Evolutionary conservation across 2,113 vertebrate species (phyloP).

Genomic region (Gorsachius goisagi): DNA sequence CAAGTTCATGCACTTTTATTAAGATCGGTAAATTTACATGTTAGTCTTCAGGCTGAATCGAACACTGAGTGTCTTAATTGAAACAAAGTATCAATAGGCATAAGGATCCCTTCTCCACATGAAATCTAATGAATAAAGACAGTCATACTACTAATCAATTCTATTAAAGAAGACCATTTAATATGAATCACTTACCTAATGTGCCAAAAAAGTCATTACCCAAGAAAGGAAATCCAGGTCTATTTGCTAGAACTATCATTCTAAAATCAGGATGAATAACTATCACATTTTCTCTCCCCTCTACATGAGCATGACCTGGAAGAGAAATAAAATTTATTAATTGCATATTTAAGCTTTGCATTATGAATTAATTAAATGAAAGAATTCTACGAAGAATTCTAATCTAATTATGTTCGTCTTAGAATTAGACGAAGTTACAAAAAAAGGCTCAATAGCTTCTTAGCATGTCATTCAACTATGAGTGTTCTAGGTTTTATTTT

Average conservation of each 20-base stretch:
- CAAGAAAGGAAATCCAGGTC: slow-evolving; percentile 96
- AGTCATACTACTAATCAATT: background rate
- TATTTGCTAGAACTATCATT: slow-evolving; percentile 95
- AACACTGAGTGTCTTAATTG: background rate
- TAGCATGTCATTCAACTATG: background rate
- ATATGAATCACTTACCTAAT: slow-evolving; percentile 79
- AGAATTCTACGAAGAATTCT: background rate
- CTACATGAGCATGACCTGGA: slow-evolving; percentile 75
- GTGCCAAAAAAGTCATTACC: slow-evolving; percentile 98
- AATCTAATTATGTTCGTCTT: background rate
- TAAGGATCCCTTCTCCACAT: background rate
- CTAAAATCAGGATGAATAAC: slow-evolving; percentile 95
- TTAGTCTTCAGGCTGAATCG: background rate
- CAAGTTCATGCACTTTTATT: background rate
- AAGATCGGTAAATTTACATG: background rate
- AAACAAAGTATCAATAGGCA: background rate
- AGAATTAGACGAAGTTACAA: background rate
- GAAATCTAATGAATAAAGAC: background rate
- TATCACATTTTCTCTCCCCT: slow-evolving; percentile 79
- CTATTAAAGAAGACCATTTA: background rate
- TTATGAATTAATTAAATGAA: background rate
- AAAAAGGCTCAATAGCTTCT: background rate
- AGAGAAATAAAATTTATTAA: slow-evolving; percentile 37
- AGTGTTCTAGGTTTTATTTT: background rate
- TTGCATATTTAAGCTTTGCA: background rate